These are phyloP conservation scores for Melipona bicolor DNA, from an alignment of 2,888 invertebrate species.

Conservation along the genomic window DNA sequence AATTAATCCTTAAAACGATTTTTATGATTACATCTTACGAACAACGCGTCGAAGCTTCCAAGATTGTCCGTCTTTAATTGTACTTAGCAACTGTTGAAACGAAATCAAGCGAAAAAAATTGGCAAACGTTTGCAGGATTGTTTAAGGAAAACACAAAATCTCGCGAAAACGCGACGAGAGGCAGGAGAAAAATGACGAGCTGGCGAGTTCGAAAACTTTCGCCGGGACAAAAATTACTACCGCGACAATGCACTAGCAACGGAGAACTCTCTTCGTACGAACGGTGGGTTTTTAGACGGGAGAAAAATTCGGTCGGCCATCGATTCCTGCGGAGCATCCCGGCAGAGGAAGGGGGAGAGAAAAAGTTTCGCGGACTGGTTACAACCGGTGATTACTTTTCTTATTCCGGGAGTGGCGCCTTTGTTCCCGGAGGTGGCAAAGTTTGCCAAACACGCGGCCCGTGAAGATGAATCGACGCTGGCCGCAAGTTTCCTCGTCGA, in stretches of 20 bases:
- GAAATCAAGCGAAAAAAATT: neutral
- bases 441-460: constrained; percentile 43
- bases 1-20: neutral
- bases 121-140: neutral
- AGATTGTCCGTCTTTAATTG: neutral
- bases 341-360: too few species aligned
- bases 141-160: neutral
- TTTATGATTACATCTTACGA: neutral
- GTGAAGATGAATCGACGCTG: constrained; percentile 39
- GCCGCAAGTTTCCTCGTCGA: constrained; percentile 23
- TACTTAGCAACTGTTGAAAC: too few species aligned
- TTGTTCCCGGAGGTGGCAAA: constrained; percentile 53
- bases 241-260: neutral
- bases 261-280: neutral
- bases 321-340: constrained; percentile 9
- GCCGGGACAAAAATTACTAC: neutral
- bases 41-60: neutral
- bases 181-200: neutral
- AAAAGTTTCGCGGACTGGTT: constrained; percentile 31
- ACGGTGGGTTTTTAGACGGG: neutral
- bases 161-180: neutral
- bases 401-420: constrained; percentile 41
- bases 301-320: constrained; percentile 23
- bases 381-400: constrained; percentile 50
- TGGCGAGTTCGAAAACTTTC: neutral